A percentile compares a stretch with the other conserved stretches of the same genome.
phyloP scores from a whole-genome alignment of 2,113 vertebrate genomes.

The Eupsittula cactorum region DNA sequence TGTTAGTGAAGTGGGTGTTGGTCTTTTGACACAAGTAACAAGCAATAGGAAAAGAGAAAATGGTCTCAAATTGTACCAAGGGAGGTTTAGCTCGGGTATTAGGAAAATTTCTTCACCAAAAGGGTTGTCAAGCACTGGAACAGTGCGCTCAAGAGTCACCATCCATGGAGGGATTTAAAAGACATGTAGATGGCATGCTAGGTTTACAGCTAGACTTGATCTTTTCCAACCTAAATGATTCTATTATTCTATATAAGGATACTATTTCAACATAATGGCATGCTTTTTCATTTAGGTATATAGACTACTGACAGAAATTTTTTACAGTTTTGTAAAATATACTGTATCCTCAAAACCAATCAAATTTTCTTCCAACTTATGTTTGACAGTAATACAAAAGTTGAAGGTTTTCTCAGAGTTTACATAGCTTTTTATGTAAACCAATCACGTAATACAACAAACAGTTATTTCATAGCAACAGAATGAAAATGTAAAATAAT shows the following conservation, averaged over 20 bases:
- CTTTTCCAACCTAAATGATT: not conserved
- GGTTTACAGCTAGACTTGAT: not conserved
- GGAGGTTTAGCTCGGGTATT: not conserved
- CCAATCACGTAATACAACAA: too few relatives aligned
- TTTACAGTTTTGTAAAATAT: not conserved
- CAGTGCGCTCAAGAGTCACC: not conserved
- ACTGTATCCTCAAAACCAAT: too few relatives aligned
- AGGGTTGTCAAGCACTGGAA: not conserved
- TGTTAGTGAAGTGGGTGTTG: accelerated
- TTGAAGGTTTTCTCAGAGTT: too few relatives aligned
- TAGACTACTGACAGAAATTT: not conserved
- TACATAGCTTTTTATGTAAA: too few relatives aligned
- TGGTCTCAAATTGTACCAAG: not conserved
- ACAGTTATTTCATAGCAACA: too few relatives aligned
- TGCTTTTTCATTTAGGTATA: not conserved
- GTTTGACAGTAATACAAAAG: too few relatives aligned
- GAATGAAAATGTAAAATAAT: too few relatives aligned
- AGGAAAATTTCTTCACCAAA: not conserved
- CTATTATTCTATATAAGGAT: not conserved
- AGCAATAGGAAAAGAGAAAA: not conserved
- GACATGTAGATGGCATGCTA: not conserved
- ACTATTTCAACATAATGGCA: not conserved
- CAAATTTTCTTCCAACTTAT: too few relatives aligned
- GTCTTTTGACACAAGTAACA: not conserved
- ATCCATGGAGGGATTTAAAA: not conserved